Base-by-base conservation (phyloP, 2,888 invertebrate species). In the Tenthredo scrophulariae region DNA sequence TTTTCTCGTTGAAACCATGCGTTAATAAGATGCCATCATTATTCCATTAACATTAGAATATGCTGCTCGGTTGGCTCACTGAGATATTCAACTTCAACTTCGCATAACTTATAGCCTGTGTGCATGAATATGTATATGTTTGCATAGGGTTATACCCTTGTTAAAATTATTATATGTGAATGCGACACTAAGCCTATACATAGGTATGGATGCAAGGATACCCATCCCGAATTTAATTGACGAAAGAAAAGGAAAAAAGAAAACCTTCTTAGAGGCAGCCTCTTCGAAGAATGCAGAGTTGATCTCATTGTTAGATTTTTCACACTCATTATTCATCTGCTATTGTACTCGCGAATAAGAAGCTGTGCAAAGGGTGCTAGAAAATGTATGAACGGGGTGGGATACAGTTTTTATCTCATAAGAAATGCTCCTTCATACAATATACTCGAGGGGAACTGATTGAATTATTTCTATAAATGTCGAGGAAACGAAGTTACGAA, bases 91-190 rank as follows among this genome's bases (percentile, higher is more conserved):
- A 33, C 67, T 67, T 33, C 33, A 67, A 18, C 7, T 18, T 33
- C 33, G 29, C 10, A 33, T 33, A 67, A 67, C 4, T 67, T 67
- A 67, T n/a, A 15, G 26, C 10, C 22, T 10, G 22, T 22, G 15
- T 22, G 13, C 67, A 67, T 67, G 74, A 40, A 26, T 74, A 43
- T 40, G 74, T 74, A 74, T 72, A 72, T 37, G 70, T 70, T 70
- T 33, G 37, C 70, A 15, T n/a, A 40, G 9, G 70, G 40, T 18
- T 54, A 7, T 54, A 10, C 10, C 10, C 62, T 3, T 10, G 62
- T 13, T 62, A 10, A 13, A 62, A 62, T 62, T 9, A n/a, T n/a
- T n/a, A n/a, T n/a, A 26, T 4, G 22, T 26, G 62, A 62, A 26
- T 62, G 26, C 1, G 26, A 26, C 62, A 13, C 26, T 7, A 7